A percentile compares a stretch with the other conserved stretches of the same genome.
These are phyloP conservation scores for Tupaia chinensis DNA, from an alignment of 2,113 vertebrate genomes.

Conservation along the genomic window DNA sequence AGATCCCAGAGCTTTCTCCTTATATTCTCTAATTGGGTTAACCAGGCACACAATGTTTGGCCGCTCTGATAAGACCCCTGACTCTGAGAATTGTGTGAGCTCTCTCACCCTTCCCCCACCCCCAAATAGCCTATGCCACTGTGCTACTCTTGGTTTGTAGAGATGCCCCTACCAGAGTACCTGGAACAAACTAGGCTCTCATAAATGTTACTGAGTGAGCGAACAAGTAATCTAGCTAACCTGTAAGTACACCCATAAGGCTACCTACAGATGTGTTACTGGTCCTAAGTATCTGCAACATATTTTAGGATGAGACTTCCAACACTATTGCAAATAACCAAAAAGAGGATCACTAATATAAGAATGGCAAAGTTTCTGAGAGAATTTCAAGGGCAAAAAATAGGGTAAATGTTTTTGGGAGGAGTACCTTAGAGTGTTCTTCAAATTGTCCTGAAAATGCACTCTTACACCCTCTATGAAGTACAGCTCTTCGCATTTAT, in stretches of 20 bases:
- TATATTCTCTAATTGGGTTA: not conserved
- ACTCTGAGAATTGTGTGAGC: not conserved
- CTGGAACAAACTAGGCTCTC: not conserved
- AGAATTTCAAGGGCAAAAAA: not conserved
- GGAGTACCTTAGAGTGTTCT: not conserved
- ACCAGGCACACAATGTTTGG: not conserved
- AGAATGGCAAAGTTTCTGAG: not conserved
- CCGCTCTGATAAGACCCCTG: not conserved
- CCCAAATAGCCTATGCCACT: not conserved
- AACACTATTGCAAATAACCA: not conserved
- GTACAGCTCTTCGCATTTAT: not conserved
- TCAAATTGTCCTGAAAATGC: not conserved
- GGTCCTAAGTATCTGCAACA: not conserved
- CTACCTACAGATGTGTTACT: not conserved
- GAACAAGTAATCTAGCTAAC: not conserved
- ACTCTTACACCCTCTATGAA: not conserved
- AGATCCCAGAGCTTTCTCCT: not conserved
- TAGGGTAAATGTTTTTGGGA: not conserved
- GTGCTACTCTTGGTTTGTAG: not conserved
- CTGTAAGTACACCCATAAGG: not conserved
- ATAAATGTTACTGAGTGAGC: not conserved
- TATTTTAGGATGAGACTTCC: not conserved
- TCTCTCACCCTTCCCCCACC: not conserved
- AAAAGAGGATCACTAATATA: not conserved
- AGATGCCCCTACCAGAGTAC: not conserved